Percentiles rank a stretch among this genome's conserved stretches.
phyloP scores from a whole-genome alignment of 2,888 invertebrate species.

The Lysandra bellargus region DNA sequence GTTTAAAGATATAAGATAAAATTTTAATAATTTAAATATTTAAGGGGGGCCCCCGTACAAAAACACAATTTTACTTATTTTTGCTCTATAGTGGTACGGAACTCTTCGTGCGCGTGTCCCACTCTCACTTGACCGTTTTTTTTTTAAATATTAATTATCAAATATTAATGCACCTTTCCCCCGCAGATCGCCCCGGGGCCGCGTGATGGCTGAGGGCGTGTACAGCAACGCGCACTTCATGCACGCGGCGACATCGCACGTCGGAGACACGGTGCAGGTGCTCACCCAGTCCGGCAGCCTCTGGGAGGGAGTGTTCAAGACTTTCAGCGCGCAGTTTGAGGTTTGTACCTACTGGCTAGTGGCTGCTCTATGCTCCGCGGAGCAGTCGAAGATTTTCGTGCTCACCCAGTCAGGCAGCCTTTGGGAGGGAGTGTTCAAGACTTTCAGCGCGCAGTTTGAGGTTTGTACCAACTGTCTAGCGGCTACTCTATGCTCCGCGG shows the following conservation, averaged over 20 bases:
- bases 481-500: too few species aligned
- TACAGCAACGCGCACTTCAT: slow-evolving; percentile 95
- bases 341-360: slow-evolving; percentile 60
- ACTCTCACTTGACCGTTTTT: too few species aligned
- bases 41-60: too few species aligned
- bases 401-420: slow-evolving; percentile 90
- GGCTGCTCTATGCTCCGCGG: neutral
- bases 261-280: slow-evolving; percentile 90
- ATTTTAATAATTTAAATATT: too few species aligned
- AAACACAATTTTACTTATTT: too few species aligned
- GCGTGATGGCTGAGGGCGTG: slow-evolving; percentile 90
- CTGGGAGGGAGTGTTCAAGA: slow-evolving; percentile 94
- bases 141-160: neutral
- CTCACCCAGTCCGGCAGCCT: slow-evolving; percentile 90
- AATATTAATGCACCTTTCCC: neutral
- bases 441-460: slow-evolving; percentile 93
- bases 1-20: too few species aligned
- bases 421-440: slow-evolving; percentile 93
- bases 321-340: slow-evolving; percentile 93
- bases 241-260: slow-evolving; percentile 92
- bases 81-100: too few species aligned
- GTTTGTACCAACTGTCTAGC: slow-evolving; percentile 63
- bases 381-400: slow-evolving; percentile 55
- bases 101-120: too few species aligned
- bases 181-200: slow-evolving; percentile 84